phyloP scores from a whole-genome alignment of 2,113 vertebrate genomes.

The Trochalopteron elliotii region DNA sequence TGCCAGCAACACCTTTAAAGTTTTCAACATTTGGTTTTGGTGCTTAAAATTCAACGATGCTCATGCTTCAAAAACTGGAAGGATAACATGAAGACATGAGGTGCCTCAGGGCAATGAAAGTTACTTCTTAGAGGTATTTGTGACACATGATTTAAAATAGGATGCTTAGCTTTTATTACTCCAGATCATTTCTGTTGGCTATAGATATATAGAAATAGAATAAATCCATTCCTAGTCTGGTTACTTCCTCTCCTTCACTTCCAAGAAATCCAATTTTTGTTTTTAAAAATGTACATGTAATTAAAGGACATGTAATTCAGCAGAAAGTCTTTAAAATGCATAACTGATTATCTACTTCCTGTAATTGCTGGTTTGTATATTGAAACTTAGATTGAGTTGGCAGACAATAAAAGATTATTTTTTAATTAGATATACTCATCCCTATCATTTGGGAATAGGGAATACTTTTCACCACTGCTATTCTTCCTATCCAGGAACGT shows the following conservation, averaged over 20 bases:
- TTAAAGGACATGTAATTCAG: constrained; percentile 63
- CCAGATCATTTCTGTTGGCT: not conserved
- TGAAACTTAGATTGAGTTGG: constrained; percentile 70
- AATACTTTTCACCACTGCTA: constrained; percentile 26
- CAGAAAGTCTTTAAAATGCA: constrained; percentile 66
- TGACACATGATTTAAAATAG: not conserved
- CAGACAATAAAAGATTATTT: constrained; percentile 72
- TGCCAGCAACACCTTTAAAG: not conserved
- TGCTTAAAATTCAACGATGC: not conserved
- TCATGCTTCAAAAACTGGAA: not conserved
- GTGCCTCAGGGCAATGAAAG: not conserved
- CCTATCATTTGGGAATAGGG: constrained; percentile 58
- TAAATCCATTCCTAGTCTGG: not conserved
- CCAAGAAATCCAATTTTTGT: constrained; percentile 35
- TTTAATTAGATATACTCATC: constrained; percentile 72
- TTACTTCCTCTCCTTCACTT: constrained; percentile 39
- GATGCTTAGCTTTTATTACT: constrained; percentile 8
- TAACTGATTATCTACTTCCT: constrained; percentile 72
- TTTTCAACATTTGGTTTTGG: not conserved
- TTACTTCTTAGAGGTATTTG: constrained; percentile 10
- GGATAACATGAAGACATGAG: not conserved
- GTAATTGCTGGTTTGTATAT: constrained; percentile 69
- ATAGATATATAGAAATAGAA: not conserved
- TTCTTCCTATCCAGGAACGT: not conserved
- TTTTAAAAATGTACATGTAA: constrained; percentile 58